Percentiles rank a stretch among this genome's conserved stretches.
These are phyloP conservation scores for Lophura swinhoii DNA, from an alignment of 2,797 vertebrate species.

Conservation along the genomic window DNA sequence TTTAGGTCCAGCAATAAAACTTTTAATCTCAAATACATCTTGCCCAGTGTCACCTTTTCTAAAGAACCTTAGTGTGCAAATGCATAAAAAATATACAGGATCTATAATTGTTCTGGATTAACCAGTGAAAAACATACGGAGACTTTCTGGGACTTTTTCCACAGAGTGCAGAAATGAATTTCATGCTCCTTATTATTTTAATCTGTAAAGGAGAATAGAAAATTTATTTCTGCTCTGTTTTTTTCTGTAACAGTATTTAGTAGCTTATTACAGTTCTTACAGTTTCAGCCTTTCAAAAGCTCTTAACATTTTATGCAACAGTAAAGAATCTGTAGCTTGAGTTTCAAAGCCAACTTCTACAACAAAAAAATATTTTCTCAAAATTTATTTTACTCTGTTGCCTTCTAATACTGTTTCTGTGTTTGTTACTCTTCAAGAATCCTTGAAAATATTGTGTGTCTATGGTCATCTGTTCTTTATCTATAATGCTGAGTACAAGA, in stretches of 20 bases:
- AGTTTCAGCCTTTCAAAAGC: neutral
- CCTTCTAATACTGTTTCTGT: neutral
- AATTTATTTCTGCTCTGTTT: neutral
- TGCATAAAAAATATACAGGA: accelerated
- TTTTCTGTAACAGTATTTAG: neutral
- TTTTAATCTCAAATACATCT: neutral
- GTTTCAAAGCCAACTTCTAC: neutral
- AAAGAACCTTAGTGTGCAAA: neutral
- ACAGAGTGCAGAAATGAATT: neutral
- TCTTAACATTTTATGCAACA: conserved; percentile 23
- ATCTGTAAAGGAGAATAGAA: neutral
- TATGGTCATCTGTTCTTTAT: neutral
- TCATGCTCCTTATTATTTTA: neutral
- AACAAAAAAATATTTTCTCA: neutral
- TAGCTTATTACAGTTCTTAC: neutral
- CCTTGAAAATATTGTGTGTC: neutral
- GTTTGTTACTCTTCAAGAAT: neutral
- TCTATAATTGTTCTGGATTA: neutral
- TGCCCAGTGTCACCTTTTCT: neutral
- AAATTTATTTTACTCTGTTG: neutral
- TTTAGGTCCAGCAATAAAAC: neutral
- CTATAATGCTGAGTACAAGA: neutral
- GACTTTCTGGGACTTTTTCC: neutral
- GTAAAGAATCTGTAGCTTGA: neutral
- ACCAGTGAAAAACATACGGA: neutral